A percentile compares a stretch with the other conserved stretches of the same genome.
phyloP scores from a whole-genome alignment of 1,140 invertebrate genomes.

The Lucilia sericata region DNA sequence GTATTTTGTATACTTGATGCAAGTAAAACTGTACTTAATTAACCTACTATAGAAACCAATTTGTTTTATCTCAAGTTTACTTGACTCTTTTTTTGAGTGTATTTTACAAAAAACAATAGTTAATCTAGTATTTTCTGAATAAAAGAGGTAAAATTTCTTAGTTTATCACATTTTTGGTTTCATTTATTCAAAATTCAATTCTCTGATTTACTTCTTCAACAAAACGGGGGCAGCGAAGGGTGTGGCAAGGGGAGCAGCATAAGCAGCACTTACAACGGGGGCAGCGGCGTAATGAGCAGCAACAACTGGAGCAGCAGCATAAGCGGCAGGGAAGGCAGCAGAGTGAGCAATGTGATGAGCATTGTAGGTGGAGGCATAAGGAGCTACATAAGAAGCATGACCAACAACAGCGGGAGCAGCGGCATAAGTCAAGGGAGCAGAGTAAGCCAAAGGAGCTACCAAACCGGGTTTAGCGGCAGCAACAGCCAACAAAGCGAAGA shows the following conservation, averaged over 20 bases:
- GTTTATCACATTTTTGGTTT: not conserved
- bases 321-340: conserved; percentile 60
- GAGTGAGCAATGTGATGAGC: conserved; percentile 54
- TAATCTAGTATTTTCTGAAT: too few species aligned
- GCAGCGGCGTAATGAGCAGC: conserved; percentile 52
- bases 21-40: too few species aligned
- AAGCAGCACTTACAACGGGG: conserved; percentile 58
- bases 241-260: conserved; percentile 66
- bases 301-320: conserved; percentile 40
- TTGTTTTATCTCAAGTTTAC: too few species aligned
- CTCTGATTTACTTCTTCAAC: conserved; percentile 45
- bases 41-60: too few species aligned
- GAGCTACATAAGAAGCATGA: conserved; percentile 68
- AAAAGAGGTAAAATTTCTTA: too few species aligned
- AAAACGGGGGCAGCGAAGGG: conserved; percentile 52
- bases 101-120: too few species aligned
- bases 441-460: conserved; percentile 46
- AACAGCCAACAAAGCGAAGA: conserved; percentile 61
- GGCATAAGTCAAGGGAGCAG: conserved; percentile 65
- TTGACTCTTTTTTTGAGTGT: too few species aligned
- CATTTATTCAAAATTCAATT: conserved; percentile 20
- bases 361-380: conserved; percentile 65
- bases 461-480: conserved; percentile 59
- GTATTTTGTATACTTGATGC: too few species aligned
- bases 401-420: conserved; percentile 56